Evolutionary conservation across 2,888 invertebrate species (phyloP), one percentile per base, ranked within the genome.

Genomic region (Dromius quadrimaculatus): DNA sequence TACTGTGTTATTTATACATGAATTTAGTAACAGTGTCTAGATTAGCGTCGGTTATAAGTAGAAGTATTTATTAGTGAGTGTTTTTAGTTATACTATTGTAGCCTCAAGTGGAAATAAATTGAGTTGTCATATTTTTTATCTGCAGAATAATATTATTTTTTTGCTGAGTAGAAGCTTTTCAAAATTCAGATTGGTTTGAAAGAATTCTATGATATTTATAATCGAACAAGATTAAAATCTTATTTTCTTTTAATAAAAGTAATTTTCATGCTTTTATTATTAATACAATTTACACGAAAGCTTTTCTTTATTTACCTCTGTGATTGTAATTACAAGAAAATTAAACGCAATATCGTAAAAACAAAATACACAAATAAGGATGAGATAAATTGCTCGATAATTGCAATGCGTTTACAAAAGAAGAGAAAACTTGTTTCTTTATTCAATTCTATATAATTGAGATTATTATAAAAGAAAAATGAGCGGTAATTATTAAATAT

Each of bases 221-320:
- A 54, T 54, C 50, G 50, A 54, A 54, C 15, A 28, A 54, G 50
- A 54, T 54, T 54, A 54, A 6, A 8, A 54, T 54, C 50, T 54
- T 17, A 54, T 54, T 54, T 54, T 54, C 28, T 28, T 54, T 54
- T 54, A 54, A 54, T 54, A 28, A 54, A 54, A 54, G 50, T 54
- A 54, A 54, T 54, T 54, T 54, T 54, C 50, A 28, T 54, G 28
- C 50, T 54, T 54, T 41, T 54, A 23, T 28, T 54, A 54, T 28
- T 54, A 28, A 54, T 54, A 28, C 23, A 54, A 54, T 54, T 54
- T 17, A 54, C 50, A 54, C 50, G 28, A 54, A 28, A 50, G n/a
- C 23, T 28, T 28, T 54, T 17, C 28, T 54, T 54, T 54, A 47
- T 54, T 28, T 54, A 54, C 50, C 15, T 28, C 50, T 54, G 23